phyloP scores from a whole-genome alignment of 2,797 vertebrate genomes.

The Melanotaenia boesemani region DNA sequence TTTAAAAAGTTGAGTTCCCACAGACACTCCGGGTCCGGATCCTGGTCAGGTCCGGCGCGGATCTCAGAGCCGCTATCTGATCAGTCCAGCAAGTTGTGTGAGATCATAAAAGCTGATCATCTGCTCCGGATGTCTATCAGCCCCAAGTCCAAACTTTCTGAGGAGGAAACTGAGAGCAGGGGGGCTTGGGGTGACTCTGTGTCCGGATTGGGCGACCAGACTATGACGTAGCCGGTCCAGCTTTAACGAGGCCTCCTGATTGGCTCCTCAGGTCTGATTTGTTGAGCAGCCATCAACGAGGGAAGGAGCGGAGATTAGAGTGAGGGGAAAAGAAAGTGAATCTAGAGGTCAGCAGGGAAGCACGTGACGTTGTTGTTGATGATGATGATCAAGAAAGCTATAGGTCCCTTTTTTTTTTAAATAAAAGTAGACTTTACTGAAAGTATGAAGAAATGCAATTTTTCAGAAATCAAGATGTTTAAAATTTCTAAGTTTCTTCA shows the following conservation, averaged over 20 bases:
- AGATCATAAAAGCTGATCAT: conserved; percentile 87
- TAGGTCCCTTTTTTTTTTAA: not conserved
- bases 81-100: conserved; percentile 77
- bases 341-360: not conserved
- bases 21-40: conserved; percentile 32
- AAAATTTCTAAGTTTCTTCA: no score
- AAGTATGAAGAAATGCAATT: no score
- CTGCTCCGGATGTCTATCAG: conserved; percentile 83
- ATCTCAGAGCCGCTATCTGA: conserved; percentile 39
- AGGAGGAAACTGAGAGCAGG: conserved; percentile 53
- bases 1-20: conserved; percentile 22
- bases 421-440: no score
- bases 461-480: no score
- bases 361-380: not conserved
- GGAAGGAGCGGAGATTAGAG: not conserved
- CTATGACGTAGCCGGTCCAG: conserved; percentile 69
- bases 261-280: conserved; percentile 66
- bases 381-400: not conserved
- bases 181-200: conserved; percentile 36
- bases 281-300: not conserved
- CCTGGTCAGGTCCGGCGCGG: conserved; percentile 11
- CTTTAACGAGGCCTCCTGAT: conserved; percentile 68
- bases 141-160: conserved; percentile 84
- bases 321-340: not conserved
- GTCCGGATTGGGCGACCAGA: conserved; percentile 73